Evolutionary conservation across 1,140 invertebrate species (phyloP), one percentile per base, ranked within the genome.

Genomic region (Elymnias hypermnestra): DNA sequence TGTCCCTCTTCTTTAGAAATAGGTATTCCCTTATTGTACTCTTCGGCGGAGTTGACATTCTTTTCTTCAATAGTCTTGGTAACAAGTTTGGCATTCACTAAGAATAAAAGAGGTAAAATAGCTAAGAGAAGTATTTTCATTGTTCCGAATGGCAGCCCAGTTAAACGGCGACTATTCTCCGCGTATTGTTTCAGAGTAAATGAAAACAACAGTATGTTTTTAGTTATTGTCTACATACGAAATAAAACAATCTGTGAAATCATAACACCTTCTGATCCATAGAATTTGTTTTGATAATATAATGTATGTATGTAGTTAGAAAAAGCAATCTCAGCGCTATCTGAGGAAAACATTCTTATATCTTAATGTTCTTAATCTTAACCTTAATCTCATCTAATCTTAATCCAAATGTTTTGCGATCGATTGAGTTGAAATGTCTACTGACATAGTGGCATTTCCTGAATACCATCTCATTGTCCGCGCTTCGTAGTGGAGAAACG

Each of bases 161-260:
- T 41, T 38, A 10, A 42, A 28, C 33, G 9, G 18, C 37, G 41
- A 69, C 57, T 65, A 63, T 51, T 19, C 14, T 26, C 13, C 28
- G 42, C 9, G 25, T 36, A 49, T 61, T 72, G 61, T 59, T 49
- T 51, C 43, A 60, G 36, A 44, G 39, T 52, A 39, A 72, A 78
- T 54, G 66, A 69, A 76, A 76, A 70, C 63, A 67, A 42, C 35
- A 12, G 2, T 33, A 51, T 79, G 69, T 82, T 78, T 53, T 66
- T 50, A 62, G 25, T 61, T 67, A 60, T 55, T 64, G 49, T 66
- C 45, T 31, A 39, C 33, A 22, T 35, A 49, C 29, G 46, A 57
- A 56, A 45, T 51, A 44, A 67, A 50, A 72, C 71, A 81, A 63
- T 63, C 50, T 50, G 37, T 5, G 25, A 21, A 5, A 37, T 19